Conservation (phyloP, 2,888 invertebrate species). For the Nematopogon swammerdamellus region DNA sequence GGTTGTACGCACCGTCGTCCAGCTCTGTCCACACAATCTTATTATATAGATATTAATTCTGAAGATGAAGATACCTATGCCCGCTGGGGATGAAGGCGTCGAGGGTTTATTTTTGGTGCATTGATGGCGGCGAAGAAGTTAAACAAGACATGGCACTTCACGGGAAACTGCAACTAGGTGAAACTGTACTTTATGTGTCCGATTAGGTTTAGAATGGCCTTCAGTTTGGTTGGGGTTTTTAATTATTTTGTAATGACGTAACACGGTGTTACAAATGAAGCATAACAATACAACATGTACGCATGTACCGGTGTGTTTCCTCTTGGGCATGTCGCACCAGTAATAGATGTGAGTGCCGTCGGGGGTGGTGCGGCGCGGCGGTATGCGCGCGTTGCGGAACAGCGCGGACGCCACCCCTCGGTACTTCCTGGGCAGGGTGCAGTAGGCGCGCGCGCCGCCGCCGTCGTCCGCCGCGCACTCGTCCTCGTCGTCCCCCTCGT, state of each 20-base stretch:
- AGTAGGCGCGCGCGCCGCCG: conserved; percentile 39
- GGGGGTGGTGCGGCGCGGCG: conserved; percentile 73
- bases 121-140: too few relatives aligned
- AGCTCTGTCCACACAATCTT: conserved; percentile 67
- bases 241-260: too few relatives aligned
- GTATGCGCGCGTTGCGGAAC: conserved; percentile 38
- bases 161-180: too few relatives aligned
- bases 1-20: conserved; percentile 92
- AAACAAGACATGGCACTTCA: too few relatives aligned
- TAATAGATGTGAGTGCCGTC: conserved; percentile 85
- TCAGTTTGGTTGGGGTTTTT: too few relatives aligned
- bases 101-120: background rate
- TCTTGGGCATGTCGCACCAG: conserved; percentile 78
- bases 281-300: too few relatives aligned
- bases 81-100: too few relatives aligned
- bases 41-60: conserved; percentile 17
- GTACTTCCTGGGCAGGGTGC: conserved; percentile 43
- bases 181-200: too few relatives aligned
- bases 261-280: too few relatives aligned
- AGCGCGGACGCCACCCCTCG: conserved; percentile 28
- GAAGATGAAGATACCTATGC: conserved; percentile 4
- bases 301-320: conserved; percentile 47
- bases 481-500: conserved; percentile 15
- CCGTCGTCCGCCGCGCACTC: conserved; percentile 12
- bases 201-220: too few relatives aligned